Evolutionary conservation across 53 echinoderm and acorn worm genomes (phyloP).

Genomic region (Apostichopus leukothele): DNA sequence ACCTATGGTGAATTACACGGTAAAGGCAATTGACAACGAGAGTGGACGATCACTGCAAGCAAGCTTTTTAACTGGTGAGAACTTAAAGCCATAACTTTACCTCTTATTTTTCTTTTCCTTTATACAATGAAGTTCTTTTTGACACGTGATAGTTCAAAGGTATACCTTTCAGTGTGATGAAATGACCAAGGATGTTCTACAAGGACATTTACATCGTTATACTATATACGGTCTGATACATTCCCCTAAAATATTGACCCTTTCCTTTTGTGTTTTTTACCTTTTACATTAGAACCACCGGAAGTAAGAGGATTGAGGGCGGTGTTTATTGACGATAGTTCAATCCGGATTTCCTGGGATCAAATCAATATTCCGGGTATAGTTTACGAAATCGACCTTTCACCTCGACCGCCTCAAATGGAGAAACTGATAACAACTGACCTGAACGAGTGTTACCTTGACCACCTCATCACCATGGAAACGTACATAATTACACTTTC

Average conservation of each 20-base stretch:
- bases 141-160: no score
- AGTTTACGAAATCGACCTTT: slow-evolving; percentile 48
- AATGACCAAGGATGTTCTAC: no score
- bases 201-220: no score
- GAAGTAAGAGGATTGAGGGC: slow-evolving; percentile 40
- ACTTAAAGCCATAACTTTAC: not conserved
- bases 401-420: slow-evolving; percentile 31
- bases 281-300: slow-evolving; percentile 37
- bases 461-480: slow-evolving; percentile 55
- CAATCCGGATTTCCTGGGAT: slow-evolving; percentile 52
- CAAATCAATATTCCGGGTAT: slow-evolving; percentile 12
- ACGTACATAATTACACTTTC: slow-evolving; percentile 59
- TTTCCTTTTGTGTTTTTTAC: not conserved
- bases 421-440: slow-evolving; percentile 32
- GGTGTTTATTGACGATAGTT: slow-evolving; percentile 41
- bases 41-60: slow-evolving; percentile 39
- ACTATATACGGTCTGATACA: no score
- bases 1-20: slow-evolving; percentile 51
- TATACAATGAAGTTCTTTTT: no score
- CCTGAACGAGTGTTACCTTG: slow-evolving; percentile 33
- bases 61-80: slow-evolving; percentile 4
- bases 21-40: slow-evolving; percentile 57
- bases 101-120: no score
- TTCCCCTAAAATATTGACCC: no score
- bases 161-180: no score